Conservation (phyloP, 2,888 invertebrate genomes). For the Anthophora plumipes region DNA sequence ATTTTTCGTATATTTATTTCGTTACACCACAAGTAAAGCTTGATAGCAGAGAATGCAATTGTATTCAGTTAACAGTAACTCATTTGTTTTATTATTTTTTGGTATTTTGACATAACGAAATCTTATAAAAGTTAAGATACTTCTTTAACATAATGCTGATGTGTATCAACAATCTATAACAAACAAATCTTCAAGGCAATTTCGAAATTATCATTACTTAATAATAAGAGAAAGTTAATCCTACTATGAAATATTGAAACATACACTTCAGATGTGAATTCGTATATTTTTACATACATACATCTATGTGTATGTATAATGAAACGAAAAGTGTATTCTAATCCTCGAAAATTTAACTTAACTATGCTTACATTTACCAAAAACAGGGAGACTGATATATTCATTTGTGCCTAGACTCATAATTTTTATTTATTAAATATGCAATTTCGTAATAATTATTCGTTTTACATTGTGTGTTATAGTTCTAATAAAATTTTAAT, state of each 20-base stretch:
- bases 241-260: constrained; percentile 45
- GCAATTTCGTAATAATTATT: constrained; percentile 55
- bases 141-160: constrained; percentile 17
- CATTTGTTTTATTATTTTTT: constrained; percentile 40
- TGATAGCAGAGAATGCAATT: constrained; percentile 44
- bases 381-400: constrained; percentile 42
- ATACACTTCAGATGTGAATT: constrained; percentile 8
- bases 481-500: constrained; percentile 62
- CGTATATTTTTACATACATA: constrained; percentile 48
- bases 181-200: constrained; percentile 13
- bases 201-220: constrained; percentile 13
- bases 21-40: constrained; percentile 57
- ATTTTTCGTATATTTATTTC: constrained; percentile 57
- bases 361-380: constrained; percentile 20
- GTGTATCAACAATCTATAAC: constrained; percentile 13
- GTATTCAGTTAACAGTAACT: constrained; percentile 42
- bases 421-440: constrained; percentile 63
- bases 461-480: constrained; percentile 61
- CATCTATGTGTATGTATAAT: constrained; percentile 49
- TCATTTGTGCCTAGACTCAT: constrained; percentile 55
- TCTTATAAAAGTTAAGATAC: constrained; percentile 31
- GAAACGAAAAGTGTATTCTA: constrained; percentile 30
- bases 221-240: constrained; percentile 12
- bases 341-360: constrained; percentile 5
- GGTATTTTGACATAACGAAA: constrained; percentile 26